Base-by-base conservation (phyloP, 2,113 vertebrate species). In the Cavia aperea region DNA sequence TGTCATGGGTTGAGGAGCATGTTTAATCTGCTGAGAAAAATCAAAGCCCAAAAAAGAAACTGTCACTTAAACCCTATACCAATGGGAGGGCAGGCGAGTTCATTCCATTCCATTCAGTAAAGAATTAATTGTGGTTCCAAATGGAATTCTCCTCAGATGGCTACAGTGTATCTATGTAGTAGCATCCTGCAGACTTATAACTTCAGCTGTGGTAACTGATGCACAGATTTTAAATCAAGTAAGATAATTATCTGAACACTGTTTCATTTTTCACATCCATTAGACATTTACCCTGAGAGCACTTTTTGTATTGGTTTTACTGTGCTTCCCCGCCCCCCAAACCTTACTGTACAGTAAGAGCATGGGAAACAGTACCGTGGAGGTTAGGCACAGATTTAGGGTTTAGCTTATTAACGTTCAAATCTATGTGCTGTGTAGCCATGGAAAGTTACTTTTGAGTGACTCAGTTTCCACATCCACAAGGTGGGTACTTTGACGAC, bases 1-100 rank as follows among this genome's bases (percentile, higher is more conserved):
- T 90, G 39, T 43, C 56, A 4, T 23, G 56, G 62, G 19, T 39
- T 31, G 31, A 86, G 11, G 36, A 84, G 26, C 13, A 21, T n/a
- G 7, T 33, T 72, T 36, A 88, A 88, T 70, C 68, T 66, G 12
- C 58, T 33, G 65, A 78, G 51, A 86, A 49, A 94, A 88, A 93
- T 87, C 90, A 92, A 88, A 94, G 49, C 79, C 81, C 26, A 43
- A 90, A 82, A 43, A 84, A 68, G 49, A 91, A 88, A n/a, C 21
- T 24, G 5, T 82, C 54, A 86, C 77, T 90, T 62, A 86, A 85
- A 77, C 73, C 39, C 58, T 82, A 23, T 24, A 77, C 58, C 68
- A 88, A 68, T 49, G 3, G 43, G 81, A 56, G 21, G 90, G 19
- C 13, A 16, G 51, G 62, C 33, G 29, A 5, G 18, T 75, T 68